Base-by-base conservation (phyloP, 1,140 invertebrate genomes). In the Hyles vespertilio region DNA sequence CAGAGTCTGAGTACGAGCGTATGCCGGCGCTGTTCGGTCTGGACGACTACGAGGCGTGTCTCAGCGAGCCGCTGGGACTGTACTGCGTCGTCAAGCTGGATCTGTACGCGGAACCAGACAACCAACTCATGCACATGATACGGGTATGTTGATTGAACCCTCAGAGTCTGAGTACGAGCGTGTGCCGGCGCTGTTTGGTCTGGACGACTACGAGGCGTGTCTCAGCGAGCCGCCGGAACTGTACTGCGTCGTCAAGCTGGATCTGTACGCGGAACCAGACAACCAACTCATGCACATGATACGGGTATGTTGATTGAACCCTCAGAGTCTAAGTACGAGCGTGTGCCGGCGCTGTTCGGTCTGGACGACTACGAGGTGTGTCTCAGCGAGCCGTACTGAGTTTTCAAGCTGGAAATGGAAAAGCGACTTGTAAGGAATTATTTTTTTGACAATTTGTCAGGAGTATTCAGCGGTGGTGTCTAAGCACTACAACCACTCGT, bases 151-250 rank as follows among this genome's bases (percentile, higher is more conserved):
- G n/a, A n/a, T n/a, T n/a, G n/a, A n/a, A n/a, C n/a, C n/a, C n/a
- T n/a, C n/a, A n/a, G n/a, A n/a, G n/a, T n/a, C 55, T 5, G 49
- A 51, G 43, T 58, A 58, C 40, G n/a, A 44, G 7, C 56, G 49
- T 36, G 51, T 58, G 49, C 56, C 56, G 34, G 11, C 33, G 5
- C 36, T 58, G 11, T 58, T 51, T 12, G 40, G 12, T 7, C 12
- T 58, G 22, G 56, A 58, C 32, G 49, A 46, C 5, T 51, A 58
- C 10, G 34, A 51, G 5, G 12, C 40, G 7, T 58, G 56, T 33
- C 12, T 58, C 3, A 36, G 6, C n/a, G 10, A 49, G 5, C n/a
- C n/a, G 5, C 8, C 12, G 1, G 56, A 34, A 33, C 6, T 50
- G 5, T 57, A 57, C 32, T 57, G 56, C 48, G 7, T 57, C 2